Evolutionary conservation across 2,113 vertebrate genomes (phyloP).

Genomic region (Aspiorhynchus laticeps): DNA sequence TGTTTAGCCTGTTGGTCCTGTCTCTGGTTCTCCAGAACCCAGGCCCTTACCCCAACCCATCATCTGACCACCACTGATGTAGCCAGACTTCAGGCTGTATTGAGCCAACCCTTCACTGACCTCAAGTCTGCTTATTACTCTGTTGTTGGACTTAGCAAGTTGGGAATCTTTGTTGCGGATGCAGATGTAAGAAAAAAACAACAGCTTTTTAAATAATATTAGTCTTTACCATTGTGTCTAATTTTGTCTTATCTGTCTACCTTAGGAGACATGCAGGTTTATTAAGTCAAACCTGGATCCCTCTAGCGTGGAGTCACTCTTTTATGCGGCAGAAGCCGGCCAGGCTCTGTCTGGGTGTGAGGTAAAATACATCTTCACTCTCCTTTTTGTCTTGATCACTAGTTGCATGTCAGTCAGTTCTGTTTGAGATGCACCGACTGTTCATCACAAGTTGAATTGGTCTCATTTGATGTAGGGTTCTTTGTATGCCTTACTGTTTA

Average conservation of each 20-base stretch:
- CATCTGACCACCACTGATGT: conserved; percentile 85
- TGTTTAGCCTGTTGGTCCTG: conserved; percentile 73
- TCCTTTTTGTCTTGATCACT: neutral
- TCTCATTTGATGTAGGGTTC: too few relatives aligned
- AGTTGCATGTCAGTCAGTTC: neutral
- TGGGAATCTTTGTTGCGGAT: conserved; percentile 81
- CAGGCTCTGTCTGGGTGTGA: conserved; percentile 87
- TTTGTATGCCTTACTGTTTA: too few relatives aligned
- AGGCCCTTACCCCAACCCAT: conserved; percentile 84
- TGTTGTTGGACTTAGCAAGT: conserved; percentile 82
- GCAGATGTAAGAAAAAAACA: conserved; percentile 76
- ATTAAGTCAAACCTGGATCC: conserved; percentile 88
- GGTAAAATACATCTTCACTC: conserved; percentile 72
- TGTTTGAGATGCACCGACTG: too few relatives aligned
- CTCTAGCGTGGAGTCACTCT: conserved; percentile 88
- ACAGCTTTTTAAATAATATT: neutral
- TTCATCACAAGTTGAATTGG: too few relatives aligned
- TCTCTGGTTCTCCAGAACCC: conserved; percentile 71
- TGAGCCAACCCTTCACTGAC: conserved; percentile 81
- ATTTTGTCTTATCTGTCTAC: neutral
- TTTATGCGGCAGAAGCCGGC: conserved; percentile 90
- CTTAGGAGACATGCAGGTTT: conserved; percentile 86
- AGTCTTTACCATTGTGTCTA: neutral
- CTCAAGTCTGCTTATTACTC: conserved; percentile 88
- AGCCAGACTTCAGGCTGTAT: conserved; percentile 79